These are phyloP conservation scores for Saccopteryx leptura DNA, from an alignment of 2,113 vertebrate genomes.

Conservation along the genomic window DNA sequence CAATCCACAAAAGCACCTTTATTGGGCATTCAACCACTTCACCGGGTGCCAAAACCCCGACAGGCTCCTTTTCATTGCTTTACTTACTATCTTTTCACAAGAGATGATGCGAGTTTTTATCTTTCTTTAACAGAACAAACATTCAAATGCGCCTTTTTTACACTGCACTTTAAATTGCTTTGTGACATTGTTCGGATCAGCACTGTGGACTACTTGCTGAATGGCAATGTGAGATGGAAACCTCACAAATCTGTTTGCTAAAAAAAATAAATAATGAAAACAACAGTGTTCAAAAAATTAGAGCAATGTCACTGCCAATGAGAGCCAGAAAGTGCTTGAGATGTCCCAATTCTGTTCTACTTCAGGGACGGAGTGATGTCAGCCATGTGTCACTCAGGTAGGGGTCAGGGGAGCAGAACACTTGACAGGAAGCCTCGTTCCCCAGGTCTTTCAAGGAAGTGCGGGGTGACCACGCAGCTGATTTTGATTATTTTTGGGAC, in stretches of 20 bases:
- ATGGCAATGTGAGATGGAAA: background rate
- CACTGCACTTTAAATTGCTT: background rate
- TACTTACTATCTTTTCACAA: conserved; percentile 76
- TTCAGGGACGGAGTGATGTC: background rate
- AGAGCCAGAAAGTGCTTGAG: background rate
- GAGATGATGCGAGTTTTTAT: conserved; percentile 54
- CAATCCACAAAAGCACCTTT: conserved; percentile 85
- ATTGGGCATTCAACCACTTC: conserved; percentile 71
- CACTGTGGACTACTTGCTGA: background rate
- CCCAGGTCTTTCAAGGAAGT: background rate
- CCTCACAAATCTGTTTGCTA: background rate
- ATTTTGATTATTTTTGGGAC: background rate
- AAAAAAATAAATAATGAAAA: background rate
- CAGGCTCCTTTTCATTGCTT: conserved; percentile 82
- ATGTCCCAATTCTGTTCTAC: background rate
- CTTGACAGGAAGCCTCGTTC: background rate
- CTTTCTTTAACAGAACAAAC: conserved; percentile 61
- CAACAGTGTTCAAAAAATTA: background rate
- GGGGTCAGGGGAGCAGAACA: background rate
- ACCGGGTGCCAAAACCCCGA: conserved; percentile 78
- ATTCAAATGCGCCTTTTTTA: conserved; percentile 51
- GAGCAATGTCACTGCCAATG: background rate
- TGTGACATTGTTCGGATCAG: conserved; percentile 33
- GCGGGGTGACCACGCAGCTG: background rate
- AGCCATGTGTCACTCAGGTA: background rate